phyloP scores from a whole-genome alignment of 1,140 invertebrate species.

The Ericerus pela region DNA sequence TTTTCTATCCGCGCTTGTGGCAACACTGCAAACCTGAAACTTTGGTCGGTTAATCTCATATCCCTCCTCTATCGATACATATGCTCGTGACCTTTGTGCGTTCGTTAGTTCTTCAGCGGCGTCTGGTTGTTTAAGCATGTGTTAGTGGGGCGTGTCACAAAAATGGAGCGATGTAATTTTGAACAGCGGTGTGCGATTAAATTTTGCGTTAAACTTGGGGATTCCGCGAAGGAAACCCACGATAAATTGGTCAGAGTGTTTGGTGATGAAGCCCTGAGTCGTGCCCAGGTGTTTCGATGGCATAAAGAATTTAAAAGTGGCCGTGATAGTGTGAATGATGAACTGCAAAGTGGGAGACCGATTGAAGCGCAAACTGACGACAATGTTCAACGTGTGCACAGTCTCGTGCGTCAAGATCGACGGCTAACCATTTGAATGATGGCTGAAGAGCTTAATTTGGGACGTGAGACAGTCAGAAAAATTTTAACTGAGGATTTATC shows the following conservation, averaged over 20 bases:
- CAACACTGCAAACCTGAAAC: too few species aligned
- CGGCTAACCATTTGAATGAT: neutral
- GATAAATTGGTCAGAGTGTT: slow-evolving; percentile 1
- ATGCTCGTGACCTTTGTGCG: too few species aligned
- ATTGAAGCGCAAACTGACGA: neutral
- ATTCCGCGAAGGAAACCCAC: neutral
- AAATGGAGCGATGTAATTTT: neutral
- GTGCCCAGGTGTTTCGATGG: slow-evolving; percentile 15
- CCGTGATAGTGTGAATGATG: slow-evolving; percentile 13
- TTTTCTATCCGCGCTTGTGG: too few species aligned
- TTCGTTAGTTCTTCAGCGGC: too few species aligned
- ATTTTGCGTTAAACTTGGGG: slow-evolving; percentile 12
- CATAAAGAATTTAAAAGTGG: slow-evolving; percentile 15
- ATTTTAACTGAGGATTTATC: slow-evolving; percentile 10
- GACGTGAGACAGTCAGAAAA: neutral
- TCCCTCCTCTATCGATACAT: too few species aligned
- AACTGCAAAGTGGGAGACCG: slow-evolving; percentile 5
- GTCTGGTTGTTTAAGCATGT: too few species aligned
- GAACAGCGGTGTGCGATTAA: slow-evolving; percentile 9
- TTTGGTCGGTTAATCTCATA: too few species aligned
- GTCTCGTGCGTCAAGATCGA: neutral
- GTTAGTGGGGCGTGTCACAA: too few species aligned
- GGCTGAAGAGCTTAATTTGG: neutral
- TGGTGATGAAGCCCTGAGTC: slow-evolving; percentile 6
- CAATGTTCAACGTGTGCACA: slow-evolving; percentile 3